phyloP scores from a whole-genome alignment of 2,888 invertebrate genomes.

The Pseudoips prasinana region DNA sequence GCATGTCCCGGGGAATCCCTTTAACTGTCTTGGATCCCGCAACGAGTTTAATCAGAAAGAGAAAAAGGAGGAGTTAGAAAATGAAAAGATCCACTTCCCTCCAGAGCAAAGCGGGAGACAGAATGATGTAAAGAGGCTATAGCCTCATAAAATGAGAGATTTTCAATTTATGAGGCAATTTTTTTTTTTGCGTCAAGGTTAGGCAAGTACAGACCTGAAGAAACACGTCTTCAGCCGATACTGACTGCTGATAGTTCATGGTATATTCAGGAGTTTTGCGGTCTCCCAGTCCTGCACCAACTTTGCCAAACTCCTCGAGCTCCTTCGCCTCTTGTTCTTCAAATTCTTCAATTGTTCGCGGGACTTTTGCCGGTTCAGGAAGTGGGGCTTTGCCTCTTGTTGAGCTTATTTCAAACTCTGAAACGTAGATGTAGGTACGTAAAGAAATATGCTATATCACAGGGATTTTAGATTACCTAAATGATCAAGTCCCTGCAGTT shows the following conservation, averaged over 20 bases:
- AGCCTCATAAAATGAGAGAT: too few relatives aligned
- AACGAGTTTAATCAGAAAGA: too few relatives aligned
- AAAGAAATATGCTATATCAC: not conserved
- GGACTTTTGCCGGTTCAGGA: conserved; percentile 35
- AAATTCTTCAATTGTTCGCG: conserved; percentile 69
- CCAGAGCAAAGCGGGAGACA: too few relatives aligned
- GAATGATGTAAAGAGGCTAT: too few relatives aligned
- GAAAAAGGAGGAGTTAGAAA: too few relatives aligned
- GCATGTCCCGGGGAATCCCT: too few relatives aligned
- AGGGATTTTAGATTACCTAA: not conserved
- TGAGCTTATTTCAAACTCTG: conserved; percentile 65
- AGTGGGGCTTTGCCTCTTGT: conserved; percentile 43
- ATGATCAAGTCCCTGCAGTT: too few relatives aligned
- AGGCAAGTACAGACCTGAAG: conserved; percentile 83
- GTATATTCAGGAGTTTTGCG: conserved; percentile 88
- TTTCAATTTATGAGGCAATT: too few relatives aligned
- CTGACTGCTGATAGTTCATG: conserved; percentile 92
- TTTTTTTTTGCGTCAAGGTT: too few relatives aligned
- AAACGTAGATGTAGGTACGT: not conserved
- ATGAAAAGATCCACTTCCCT: too few relatives aligned
- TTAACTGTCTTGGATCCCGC: too few relatives aligned
- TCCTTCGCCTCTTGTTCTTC: conserved; percentile 77
- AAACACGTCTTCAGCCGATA: conserved; percentile 92
- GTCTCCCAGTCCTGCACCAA: conserved; percentile 78
- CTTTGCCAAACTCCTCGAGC: conserved; percentile 64